A percentile compares a stretch with the other conserved stretches of the same genome.
Evolutionary conservation across 2,797 vertebrate genomes (phyloP).

Genomic region (Zalophus californianus): DNA sequence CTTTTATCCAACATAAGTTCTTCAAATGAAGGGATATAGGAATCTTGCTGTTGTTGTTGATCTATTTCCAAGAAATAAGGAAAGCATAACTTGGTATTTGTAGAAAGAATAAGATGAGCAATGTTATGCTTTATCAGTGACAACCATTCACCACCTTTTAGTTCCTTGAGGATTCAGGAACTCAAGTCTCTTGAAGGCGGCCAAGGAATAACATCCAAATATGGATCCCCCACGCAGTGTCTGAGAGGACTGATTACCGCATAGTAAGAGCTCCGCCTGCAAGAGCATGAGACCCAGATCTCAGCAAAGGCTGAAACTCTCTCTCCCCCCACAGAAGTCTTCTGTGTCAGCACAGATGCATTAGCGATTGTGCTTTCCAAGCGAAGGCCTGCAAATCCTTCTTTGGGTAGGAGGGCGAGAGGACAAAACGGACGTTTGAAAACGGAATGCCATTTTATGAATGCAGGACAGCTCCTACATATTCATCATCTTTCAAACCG

Average conservation of each 20-base stretch:
- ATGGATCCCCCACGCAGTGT: neutral
- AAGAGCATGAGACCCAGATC: neutral
- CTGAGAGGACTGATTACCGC: neutral
- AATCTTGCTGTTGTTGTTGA: neutral
- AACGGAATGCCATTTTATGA: neutral
- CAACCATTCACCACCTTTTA: neutral
- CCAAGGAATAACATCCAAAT: neutral
- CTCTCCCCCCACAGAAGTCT: neutral
- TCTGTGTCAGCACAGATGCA: neutral
- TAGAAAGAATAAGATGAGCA: slow-evolving; percentile 1
- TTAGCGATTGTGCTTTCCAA: neutral
- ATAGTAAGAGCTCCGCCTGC: neutral
- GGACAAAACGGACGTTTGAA: slow-evolving; percentile 22
- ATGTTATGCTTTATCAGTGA: neutral
- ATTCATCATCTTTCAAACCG: neutral
- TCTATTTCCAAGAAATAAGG: neutral
- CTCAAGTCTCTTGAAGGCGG: neutral
- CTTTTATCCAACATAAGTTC: neutral
- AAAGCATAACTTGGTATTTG: neutral
- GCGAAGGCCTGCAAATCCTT: neutral
- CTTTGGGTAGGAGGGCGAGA: neutral
- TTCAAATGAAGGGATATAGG: neutral
- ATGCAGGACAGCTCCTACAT: neutral
- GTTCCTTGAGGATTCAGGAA: neutral
- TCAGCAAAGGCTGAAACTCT: neutral